Evolutionary conservation across 2,113 vertebrate species (phyloP).

Genomic region (Struthidea cinerea): DNA sequence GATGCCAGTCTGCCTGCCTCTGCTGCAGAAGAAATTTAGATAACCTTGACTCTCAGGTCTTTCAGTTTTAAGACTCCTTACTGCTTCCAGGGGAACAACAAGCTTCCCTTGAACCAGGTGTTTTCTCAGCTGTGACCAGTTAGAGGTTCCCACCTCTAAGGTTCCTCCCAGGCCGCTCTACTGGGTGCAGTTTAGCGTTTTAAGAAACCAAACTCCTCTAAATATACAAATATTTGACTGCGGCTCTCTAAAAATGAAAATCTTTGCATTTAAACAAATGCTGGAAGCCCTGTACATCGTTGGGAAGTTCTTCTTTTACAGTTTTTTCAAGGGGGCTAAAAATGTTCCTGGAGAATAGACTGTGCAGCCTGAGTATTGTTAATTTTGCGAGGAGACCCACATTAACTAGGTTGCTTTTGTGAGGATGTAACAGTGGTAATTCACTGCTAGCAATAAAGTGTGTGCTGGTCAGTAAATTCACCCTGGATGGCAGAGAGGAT

Average conservation of each 20-base stretch:
- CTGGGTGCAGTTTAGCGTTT: not conserved
- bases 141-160: not conserved
- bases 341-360: not conserved
- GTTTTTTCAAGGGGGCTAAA: not conserved
- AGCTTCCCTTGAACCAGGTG: not conserved
- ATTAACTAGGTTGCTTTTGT: not conserved
- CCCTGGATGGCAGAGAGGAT: not conserved
- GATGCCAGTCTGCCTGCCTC: not conserved
- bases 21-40: not conserved
- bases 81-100: not conserved
- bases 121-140: not conserved
- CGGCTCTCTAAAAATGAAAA: slow-evolving; percentile 23
- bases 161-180: not conserved
- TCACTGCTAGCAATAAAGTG: not conserved
- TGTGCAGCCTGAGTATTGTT: not conserved
- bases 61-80: not conserved
- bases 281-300: not conserved
- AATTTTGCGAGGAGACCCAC: not conserved
- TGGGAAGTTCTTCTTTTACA: not conserved
- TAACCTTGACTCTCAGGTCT: not conserved
- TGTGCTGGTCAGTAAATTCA: not conserved
- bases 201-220: not conserved
- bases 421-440: not conserved
- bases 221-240: slow-evolving; percentile 12
- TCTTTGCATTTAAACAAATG: slow-evolving; percentile 49